A percentile compares a stretch with the other conserved stretches of the same genome.
Evolutionary conservation across 2,888 invertebrate species (phyloP).

Genomic region (Agonopterix arenella): DNA sequence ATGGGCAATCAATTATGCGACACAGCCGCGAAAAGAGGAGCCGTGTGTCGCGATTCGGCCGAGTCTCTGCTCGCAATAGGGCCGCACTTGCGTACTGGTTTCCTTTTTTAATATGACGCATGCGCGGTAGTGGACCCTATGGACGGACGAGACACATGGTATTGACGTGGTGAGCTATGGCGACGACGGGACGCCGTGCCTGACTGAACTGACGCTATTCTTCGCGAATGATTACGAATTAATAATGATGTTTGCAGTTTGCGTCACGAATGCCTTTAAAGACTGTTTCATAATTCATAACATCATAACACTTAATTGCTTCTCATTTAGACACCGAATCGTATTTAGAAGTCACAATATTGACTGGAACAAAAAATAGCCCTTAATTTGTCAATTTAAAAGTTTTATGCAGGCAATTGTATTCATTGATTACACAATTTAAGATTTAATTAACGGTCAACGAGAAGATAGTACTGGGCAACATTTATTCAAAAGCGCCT

Average conservation of each 20-base stretch:
- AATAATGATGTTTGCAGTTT: neutral
- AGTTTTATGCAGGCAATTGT: neutral
- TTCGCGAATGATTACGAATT: neutral
- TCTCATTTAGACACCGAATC: neutral
- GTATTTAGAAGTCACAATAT: neutral
- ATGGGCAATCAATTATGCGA: slow-evolving; percentile 72
- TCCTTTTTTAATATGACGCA: slow-evolving; percentile 32
- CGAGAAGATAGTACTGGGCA: no score
- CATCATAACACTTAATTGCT: neutral
- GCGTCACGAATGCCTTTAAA: neutral
- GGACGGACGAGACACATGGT: slow-evolving; percentile 22
- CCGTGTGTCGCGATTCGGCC: slow-evolving; percentile 51
- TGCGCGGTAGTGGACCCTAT: slow-evolving; percentile 32
- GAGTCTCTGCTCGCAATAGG: slow-evolving; percentile 11
- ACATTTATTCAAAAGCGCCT: no score
- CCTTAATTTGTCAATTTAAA: neutral
- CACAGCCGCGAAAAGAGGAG: slow-evolving; percentile 54
- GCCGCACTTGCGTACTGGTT: slow-evolving; percentile 48
- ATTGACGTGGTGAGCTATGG: slow-evolving; percentile 39
- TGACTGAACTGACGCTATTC: neutral
- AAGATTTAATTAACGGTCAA: no score
- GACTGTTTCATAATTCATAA: neutral
- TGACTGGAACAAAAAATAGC: neutral
- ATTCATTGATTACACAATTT: no score
- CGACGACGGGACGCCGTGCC: slow-evolving; percentile 45